phyloP scores from a whole-genome alignment of 2,113 vertebrate species.

The Gobio gobio region DNA sequence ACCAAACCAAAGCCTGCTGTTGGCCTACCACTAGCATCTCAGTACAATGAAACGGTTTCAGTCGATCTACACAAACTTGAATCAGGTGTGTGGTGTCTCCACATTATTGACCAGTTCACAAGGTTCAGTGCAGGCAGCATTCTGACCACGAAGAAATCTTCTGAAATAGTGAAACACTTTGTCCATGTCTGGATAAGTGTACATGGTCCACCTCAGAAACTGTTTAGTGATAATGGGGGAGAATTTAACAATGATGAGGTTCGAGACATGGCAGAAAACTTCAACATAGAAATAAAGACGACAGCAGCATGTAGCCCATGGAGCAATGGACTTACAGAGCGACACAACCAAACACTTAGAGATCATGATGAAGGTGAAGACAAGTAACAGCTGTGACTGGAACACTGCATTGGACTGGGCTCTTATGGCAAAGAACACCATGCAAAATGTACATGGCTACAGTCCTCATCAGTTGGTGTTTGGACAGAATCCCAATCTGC shows the following conservation, averaged over 20 bases:
- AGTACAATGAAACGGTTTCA: neutral
- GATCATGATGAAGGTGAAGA: neutral
- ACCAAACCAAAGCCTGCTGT: neutral
- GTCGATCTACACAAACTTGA: neutral
- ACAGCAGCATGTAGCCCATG: neutral
- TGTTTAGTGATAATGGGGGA: too few relatives aligned
- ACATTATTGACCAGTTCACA: neutral
- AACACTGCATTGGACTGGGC: neutral
- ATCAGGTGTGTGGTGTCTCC: neutral
- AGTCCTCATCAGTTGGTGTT: neutral
- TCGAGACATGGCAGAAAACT: neutral
- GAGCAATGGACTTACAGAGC: neutral
- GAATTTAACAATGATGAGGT: constrained; percentile 4
- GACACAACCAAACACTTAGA: neutral
- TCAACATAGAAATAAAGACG: neutral
- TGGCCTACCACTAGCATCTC: neutral
- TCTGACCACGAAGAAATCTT: neutral
- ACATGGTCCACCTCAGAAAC: neutral
- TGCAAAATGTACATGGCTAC: neutral
- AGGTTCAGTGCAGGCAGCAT: neutral
- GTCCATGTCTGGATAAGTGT: neutral
- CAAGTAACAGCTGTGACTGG: neutral
- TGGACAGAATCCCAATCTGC: neutral
- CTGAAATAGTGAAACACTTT: neutral
- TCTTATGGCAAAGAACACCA: neutral